phyloP scores from a whole-genome alignment of 2,797 vertebrate species.

The Knipowitschia caucasica region DNA sequence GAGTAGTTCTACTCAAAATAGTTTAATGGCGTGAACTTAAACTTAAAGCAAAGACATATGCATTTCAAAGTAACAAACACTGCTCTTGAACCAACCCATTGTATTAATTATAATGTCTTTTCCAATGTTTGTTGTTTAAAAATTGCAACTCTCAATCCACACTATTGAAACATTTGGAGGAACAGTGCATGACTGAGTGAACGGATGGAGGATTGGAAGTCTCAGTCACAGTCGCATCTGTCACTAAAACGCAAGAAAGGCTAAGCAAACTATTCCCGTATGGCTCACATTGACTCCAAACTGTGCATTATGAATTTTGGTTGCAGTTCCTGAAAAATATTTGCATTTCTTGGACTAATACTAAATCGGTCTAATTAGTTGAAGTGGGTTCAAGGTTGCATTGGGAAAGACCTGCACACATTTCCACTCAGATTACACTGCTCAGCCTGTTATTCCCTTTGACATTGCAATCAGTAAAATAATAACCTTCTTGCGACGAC shows the following conservation, averaged over 20 bases:
- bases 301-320: neutral
- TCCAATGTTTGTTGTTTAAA: neutral
- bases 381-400: constrained; percentile 9
- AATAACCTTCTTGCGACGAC: neutral
- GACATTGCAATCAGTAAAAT: constrained; percentile 11
- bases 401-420: neutral
- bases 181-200: constrained; percentile 9
- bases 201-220: constrained; percentile 7
- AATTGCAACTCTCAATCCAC: neutral
- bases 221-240: constrained; percentile 3
- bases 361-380: neutral
- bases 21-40: no score
- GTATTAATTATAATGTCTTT: no score
- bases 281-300: neutral
- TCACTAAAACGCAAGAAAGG: constrained; percentile 7
- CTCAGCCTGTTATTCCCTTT: constrained; percentile 1
- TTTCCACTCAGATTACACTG: neutral
- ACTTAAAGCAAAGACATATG: no score
- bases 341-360: neutral
- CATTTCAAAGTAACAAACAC: no score
- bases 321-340: neutral
- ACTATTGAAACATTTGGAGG: constrained; percentile 6
- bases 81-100: no score
- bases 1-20: no score
- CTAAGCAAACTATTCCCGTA: constrained; percentile 1